Base-by-base conservation (phyloP, 2,888 invertebrate genomes). In the Tiphia femorata region DNA sequence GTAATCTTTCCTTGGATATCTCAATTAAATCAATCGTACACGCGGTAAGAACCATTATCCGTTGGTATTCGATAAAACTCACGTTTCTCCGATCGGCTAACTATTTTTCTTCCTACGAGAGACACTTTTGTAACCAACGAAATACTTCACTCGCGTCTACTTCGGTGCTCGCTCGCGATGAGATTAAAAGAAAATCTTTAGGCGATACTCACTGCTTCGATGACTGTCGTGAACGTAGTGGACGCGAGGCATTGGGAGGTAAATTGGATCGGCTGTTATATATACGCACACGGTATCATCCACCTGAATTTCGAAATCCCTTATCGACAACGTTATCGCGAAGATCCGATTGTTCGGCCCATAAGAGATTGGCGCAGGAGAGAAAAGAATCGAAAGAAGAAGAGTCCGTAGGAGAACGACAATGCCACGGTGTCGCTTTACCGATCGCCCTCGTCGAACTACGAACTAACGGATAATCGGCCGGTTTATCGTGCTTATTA, bases 281-380 rank as follows among this genome's bases (percentile, higher is more conserved):
- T 64, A 60, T 27, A 29, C n/a, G 23, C 27, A 6, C 4, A 5
- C 19, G 25, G 19, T 61, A 58, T 64, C 60, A 42, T 35, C 1
- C 47, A 44, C 10, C 47, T 33, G 30, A 29, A 17, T 27, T 33
- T 27, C 8, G 17, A 29, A 23, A 54, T 58, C 38, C 29, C 40
- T 65, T 58, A 65, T 61, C 61, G n/a, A 5, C 12, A 8, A 12
- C 8, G 27, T 49, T 59, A 59, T 64, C 49, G 16, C n/a, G 16
- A 3, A 25, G 19, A 42, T 3, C 23, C 14, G 27, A 52, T 52
- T 12, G 38, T 25, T 17, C 12, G 10, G 23, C 49, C 29, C 12
- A n/a, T n/a, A n/a, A n/a, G n/a, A n/a, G n/a, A n/a, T n/a, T n/a
- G n/a, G n/a, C n/a, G n/a, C n/a, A n/a, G n/a, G n/a, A n/a, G n/a